These are phyloP conservation scores for Prionailurus bengalensis DNA, from an alignment of 2,113 vertebrate species.

Conservation along the genomic window DNA sequence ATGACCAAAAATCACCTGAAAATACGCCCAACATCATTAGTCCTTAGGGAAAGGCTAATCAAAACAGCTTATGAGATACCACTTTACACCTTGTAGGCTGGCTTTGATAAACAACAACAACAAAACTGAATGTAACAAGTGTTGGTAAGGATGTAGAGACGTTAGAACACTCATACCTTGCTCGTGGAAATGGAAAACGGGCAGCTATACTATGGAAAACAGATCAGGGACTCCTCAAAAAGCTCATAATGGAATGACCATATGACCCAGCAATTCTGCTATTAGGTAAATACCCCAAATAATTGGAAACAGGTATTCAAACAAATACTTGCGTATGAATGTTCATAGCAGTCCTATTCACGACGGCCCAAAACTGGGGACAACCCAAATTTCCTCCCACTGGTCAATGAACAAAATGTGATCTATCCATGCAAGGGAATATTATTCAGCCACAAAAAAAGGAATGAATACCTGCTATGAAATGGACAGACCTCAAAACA, in stretches of 20 bases:
- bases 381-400: not conserved
- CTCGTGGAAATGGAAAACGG: not conserved
- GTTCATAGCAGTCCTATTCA: not conserved
- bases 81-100: not conserved
- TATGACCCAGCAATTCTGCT: not conserved
- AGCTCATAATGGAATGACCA: not conserved
- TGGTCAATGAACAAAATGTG: not conserved
- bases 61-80: not conserved
- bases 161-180: not conserved
- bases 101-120: not conserved
- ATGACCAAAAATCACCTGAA: not conserved
- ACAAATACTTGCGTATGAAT: not conserved
- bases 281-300: not conserved
- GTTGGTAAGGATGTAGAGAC: not conserved
- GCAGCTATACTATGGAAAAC: not conserved
- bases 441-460: not conserved
- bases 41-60: not conserved
- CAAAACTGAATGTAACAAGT: not conserved
- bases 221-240: not conserved
- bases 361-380: not conserved
- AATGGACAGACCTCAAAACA: not conserved
- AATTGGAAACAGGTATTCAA: not conserved
- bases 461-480: not conserved
- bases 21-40: not conserved
- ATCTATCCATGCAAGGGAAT: not conserved